Evolutionary conservation across 2,113 vertebrate genomes (phyloP), one percentile per base, ranked within the genome.

Genomic region (Prolemur simus): DNA sequence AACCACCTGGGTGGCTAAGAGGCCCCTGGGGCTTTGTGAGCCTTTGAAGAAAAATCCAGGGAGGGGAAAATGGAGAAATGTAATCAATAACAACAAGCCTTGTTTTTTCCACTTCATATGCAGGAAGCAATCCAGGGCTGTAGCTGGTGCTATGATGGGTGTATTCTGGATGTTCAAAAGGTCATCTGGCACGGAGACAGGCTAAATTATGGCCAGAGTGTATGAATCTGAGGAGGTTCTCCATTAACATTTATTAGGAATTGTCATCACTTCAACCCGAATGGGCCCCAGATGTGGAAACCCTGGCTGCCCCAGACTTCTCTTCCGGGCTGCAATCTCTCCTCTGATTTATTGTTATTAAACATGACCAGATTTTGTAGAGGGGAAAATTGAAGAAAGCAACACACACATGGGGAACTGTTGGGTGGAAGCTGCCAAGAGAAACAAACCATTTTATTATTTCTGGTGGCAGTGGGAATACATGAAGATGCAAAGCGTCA

Each of bases 221-320:
- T 94, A 98, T 89, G 86, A 97, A 97, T 98, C 97, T 95, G 96
- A 98, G 97, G 97, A 98, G 98, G 98, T 98, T 98, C 89, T 97
- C 98, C 98, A 98, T 98, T 98, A 98, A 98, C 95, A 98, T 98
- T 98, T 98, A 98, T 98, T 98, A 98, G 98, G 97, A 96, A 98
- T 98, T 99, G 98, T 99, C 98, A 98, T 98, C 98, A 97, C 98
- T 98, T 98, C 97, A 82, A 92, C 92, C 95, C 54, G 94, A 98
- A 98, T 98, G 98, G 98, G 98, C 98, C 98, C 98, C 98, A 99
- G 98, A 99, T 99, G 98, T 98, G 98, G 97, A 97, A 98, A 98
- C 91, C 96, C 96, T 66, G 78, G 95, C 97, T 94, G 96, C 94
- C 93, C 87, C 94, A 96, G 96, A 95, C 96, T 98, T 96, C 96